phyloP scores from a whole-genome alignment of 2,113 vertebrate genomes.

The Neodon shergylaensis region DNA sequence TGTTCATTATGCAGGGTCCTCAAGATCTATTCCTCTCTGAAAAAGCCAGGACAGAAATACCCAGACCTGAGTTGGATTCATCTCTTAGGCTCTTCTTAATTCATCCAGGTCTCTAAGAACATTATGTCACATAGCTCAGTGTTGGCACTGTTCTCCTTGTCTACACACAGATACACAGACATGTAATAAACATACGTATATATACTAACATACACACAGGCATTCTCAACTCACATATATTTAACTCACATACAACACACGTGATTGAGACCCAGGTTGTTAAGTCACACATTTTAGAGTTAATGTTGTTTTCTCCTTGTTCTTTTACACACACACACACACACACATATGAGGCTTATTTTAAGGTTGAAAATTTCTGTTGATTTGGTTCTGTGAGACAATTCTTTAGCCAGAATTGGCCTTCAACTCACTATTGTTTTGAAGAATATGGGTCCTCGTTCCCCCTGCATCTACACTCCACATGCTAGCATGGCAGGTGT shows the following conservation, averaged over 20 bases:
- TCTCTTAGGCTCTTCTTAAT: background rate
- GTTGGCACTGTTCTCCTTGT: background rate
- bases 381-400: background rate
- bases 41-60: background rate
- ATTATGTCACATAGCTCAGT: background rate
- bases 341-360: background rate
- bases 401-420: background rate
- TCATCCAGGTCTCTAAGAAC: background rate
- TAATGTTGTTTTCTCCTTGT: background rate
- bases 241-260: background rate
- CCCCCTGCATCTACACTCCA: no score
- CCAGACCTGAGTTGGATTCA: background rate
- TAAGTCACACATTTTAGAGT: background rate
- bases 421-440: background rate
- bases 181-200: background rate
- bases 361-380: background rate
- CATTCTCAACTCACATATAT: background rate
- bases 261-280: background rate
- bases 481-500: no score
- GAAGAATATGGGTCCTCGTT: background rate
- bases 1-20: background rate
- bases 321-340: background rate
- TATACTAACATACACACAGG: background rate
- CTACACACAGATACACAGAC: background rate
- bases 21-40: background rate